Base-by-base conservation (phyloP, 2,797 vertebrate genomes). In the Enteromius anoplus region DNA sequence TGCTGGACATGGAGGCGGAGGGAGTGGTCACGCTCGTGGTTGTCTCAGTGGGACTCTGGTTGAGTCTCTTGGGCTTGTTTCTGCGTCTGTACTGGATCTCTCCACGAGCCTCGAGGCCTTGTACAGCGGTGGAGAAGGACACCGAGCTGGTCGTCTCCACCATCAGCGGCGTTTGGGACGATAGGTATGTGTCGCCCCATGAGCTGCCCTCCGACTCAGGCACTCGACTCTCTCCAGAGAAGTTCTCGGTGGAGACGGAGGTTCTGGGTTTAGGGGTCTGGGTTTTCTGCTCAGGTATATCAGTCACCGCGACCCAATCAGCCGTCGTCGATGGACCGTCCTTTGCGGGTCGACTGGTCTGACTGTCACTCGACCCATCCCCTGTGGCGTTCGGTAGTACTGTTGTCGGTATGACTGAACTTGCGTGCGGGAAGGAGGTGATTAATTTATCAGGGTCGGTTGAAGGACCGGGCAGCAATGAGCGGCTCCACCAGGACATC, bases 51-150 rank as follows among this genome's bases (percentile, higher is more conserved):
- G 83, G 81, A 7, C 65, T 75, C 26, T 75, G 76, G 14, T 75
- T 49, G 15, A 75, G 80, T 21, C 69, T 78, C 23, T 37, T 85
- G 6, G 23, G 17, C 34, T 42, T 76, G 76, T 86, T 86, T 58
- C 60, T 76, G 70, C 51, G 80, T 58, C 75, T 92, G 80, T 94
- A 92, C 85, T 94, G 93, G 71, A 94, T 91, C 83, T 94, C 93
- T 34, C 93, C 93, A 55, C 92, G 93, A 3, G 92, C 94, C 85
- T 95, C 93, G 0, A 73, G 92, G 8, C 90, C 92, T 0, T 92
- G 60, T 2, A 81, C 11, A 1, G 51, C 60, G 1, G 64, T 65
- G n/a, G n/a, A 9, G 17, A 66, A 62, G 2, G 64, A 45, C 53
- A 1, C 14, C 8, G 11, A 21, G 34, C 73, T 83, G 1, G 49